These are phyloP conservation scores for Macrophya alboannulata DNA, from an alignment of 2,888 invertebrate genomes.

Conservation along the genomic window DNA sequence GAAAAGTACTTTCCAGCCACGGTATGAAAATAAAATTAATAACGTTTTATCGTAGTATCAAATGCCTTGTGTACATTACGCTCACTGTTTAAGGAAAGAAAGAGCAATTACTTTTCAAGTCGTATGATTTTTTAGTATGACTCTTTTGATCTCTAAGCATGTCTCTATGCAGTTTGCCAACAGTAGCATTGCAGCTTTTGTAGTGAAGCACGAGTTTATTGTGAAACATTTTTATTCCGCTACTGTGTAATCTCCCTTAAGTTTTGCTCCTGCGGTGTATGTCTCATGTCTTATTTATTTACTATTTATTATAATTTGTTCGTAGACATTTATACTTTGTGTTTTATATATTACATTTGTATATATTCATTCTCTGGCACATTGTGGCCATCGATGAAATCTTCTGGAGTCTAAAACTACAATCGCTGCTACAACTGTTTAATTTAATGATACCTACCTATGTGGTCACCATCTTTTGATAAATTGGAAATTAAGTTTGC, in stretches of 20 bases:
- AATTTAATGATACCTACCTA: neutral
- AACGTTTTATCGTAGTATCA: conserved; percentile 39
- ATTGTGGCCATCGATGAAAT: conserved; percentile 9
- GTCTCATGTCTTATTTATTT: conserved; percentile 78
- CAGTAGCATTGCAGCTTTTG: conserved; percentile 78
- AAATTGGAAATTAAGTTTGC: neutral
- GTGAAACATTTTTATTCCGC: conserved; percentile 70
- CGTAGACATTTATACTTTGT: conserved; percentile 54
- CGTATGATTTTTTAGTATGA: conserved; percentile 53
- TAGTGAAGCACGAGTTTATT: conserved; percentile 79
- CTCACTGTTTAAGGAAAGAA: conserved; percentile 11
- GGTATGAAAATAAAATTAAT: conserved; percentile 43
- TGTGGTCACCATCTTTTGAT: neutral
- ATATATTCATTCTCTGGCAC: conserved; percentile 26
- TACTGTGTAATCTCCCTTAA: conserved; percentile 75
- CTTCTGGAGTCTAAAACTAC: neutral
- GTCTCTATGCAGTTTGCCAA: conserved; percentile 75
- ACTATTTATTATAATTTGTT: conserved; percentile 61
- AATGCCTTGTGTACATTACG: conserved; percentile 41
- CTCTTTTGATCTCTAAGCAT: conserved; percentile 76
- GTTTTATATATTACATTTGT: conserved; percentile 44
- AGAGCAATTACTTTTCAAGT: conserved; percentile 42
- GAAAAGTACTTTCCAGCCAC: conserved; percentile 43
- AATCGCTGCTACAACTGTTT: neutral
- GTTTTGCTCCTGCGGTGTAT: conserved; percentile 79